Percentiles rank a stretch among this genome's conserved stretches.
Evolutionary conservation across 2,797 vertebrate species (phyloP).

Genomic region (Ceyx erithaca): DNA sequence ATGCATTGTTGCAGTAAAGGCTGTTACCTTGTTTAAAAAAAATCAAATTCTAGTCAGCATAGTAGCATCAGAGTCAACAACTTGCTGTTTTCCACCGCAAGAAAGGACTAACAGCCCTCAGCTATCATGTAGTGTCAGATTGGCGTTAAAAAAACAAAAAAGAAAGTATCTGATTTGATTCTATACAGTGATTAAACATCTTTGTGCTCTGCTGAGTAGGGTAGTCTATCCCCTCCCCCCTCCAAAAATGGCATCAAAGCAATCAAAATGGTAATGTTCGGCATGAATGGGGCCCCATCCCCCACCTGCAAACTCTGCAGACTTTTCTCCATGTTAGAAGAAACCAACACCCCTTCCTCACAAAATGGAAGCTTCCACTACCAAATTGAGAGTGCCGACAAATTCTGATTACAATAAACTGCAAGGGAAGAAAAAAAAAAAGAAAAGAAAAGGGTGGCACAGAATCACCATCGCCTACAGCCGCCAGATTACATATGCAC

Average conservation of each 20-base stretch:
- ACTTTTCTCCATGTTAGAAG: constrained; percentile 92
- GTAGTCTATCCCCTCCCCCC: constrained; percentile 84
- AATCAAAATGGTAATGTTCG: constrained; percentile 99
- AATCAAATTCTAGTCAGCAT: neutral
- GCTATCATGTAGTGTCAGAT: constrained; percentile 48
- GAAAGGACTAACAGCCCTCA: constrained; percentile 39
- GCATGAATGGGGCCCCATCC: constrained; percentile 93
- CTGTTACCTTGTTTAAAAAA: constrained; percentile 1
- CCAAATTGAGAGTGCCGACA: constrained; percentile 82
- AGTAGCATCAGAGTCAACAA: constrained; percentile 71
- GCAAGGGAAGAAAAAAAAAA: neutral
- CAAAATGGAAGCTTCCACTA: constrained; percentile 99
- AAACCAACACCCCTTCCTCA: constrained; percentile 86
- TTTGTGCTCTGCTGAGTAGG: constrained; percentile 87
- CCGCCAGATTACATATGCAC: neutral
- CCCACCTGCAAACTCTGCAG: constrained; percentile 92
- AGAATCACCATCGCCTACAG: neutral
- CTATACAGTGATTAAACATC: constrained; percentile 83
- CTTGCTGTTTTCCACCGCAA: constrained; percentile 57
- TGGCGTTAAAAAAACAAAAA: constrained; percentile 6
- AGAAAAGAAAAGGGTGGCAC: neutral
- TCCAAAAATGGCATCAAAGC: constrained; percentile 97
- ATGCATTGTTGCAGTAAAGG: constrained; percentile 65
- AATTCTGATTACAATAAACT: constrained; percentile 72
- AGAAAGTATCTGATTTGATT: constrained; percentile 79